Evolutionary conservation across 2,888 invertebrate genomes (phyloP).

Genomic region (Ormyrus nitidulus): DNA sequence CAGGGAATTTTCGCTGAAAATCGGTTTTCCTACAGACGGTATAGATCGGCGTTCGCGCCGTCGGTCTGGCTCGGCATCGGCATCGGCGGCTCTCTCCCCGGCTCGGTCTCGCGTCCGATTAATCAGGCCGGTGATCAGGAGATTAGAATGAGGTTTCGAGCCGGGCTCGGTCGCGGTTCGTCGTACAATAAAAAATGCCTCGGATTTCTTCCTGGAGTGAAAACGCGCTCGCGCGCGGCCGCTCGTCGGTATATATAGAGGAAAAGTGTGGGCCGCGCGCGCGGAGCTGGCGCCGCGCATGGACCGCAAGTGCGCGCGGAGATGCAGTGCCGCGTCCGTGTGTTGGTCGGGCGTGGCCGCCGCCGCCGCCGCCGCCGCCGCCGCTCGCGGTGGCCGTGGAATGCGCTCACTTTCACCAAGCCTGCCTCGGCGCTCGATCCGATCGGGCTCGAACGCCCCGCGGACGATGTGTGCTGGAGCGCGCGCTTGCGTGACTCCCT

Average conservation of each 20-base stretch:
- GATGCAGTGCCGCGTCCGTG: slow-evolving; percentile 60
- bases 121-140: slow-evolving; percentile 33
- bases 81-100: too few relatives aligned
- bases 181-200: slow-evolving; percentile 38
- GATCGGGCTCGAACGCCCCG: slow-evolving; percentile 44
- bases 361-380: slow-evolving; percentile 24
- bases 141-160: slow-evolving; percentile 40
- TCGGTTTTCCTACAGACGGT: neutral
- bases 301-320: slow-evolving; percentile 48
- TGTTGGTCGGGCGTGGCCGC: slow-evolving; percentile 74
- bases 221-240: slow-evolving; percentile 36
- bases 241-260: slow-evolving; percentile 8
- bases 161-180: neutral
- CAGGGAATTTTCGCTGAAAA: neutral
- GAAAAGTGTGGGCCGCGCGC: slow-evolving; percentile 31
- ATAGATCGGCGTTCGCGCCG: neutral
- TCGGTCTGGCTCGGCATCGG: neutral
- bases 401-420: slow-evolving; percentile 76
- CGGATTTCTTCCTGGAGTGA: slow-evolving; percentile 54
- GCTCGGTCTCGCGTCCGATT: slow-evolving; percentile 25
- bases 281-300: neutral
- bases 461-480: neutral
- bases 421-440: slow-evolving; percentile 60
- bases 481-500: slow-evolving; percentile 36
- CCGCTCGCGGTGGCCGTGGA: slow-evolving; percentile 71